Base-by-base conservation (phyloP, 1,140 invertebrate genomes). In the Drosophila insularis region DNA sequence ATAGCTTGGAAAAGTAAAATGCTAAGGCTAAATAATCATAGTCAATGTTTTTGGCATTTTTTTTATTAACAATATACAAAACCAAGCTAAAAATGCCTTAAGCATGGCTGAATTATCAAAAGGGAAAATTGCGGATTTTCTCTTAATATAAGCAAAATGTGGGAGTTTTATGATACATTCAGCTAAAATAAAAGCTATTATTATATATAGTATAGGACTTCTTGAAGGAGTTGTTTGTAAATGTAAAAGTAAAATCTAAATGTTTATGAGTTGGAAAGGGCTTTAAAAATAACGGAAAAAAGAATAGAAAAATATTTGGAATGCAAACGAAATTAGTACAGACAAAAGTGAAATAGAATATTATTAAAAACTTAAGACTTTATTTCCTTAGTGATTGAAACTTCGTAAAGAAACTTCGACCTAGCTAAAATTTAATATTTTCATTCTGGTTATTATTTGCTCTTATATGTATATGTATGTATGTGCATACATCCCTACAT, bases 1-100 rank as follows among this genome's bases (percentile, higher is more conserved):
- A 78, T 77, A 71, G 78, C 74, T 70, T 72, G 68, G 54, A 61
- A 76, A 76, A 76, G 73, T 76, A 79, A 74, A 86, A 79, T 69
- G 75, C 62, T 58, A 62, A 53, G 37, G 60, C 68, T 59, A n/a
- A 10, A 8, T 64, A 17, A 23, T 11, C 39, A n/a, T 74, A 21
- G 17, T 43, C 60, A 3, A 35, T 23, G 19, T 53, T 43, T 27
- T 21, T 27, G 10, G 59, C 21, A 27, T 27, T 31, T 43, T 11
- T 17, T 6, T 17, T 46, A 10, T 10, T 8, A 37, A 13, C 3
- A 37, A 37, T 11, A 37, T 3, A 13, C 2, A 37, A 37, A 37
- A 37, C 35, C 3, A 37, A 46, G 8, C 43, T 46, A 50, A 50
- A 50, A 10, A 21, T 27, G 17, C 43, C 43, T 50, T 11, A 50